phyloP scores from a whole-genome alignment of 2,797 vertebrate genomes.

The Halcyon badia region DNA sequence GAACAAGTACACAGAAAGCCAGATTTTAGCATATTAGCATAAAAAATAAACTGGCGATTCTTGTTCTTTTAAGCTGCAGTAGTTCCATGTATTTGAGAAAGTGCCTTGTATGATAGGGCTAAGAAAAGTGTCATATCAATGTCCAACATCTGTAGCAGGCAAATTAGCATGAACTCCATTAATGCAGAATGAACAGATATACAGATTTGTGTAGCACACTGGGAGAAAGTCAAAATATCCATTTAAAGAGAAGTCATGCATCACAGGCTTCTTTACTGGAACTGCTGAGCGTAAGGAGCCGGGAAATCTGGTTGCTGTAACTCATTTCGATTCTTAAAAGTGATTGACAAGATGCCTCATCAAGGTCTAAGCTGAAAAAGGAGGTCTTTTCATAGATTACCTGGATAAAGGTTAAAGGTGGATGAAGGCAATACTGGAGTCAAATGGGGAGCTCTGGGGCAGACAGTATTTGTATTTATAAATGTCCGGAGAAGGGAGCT shows the following conservation, averaged over 20 bases:
- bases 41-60: neutral
- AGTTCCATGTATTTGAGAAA: neutral
- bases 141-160: neutral
- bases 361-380: neutral
- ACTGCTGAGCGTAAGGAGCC: neutral
- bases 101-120: neutral
- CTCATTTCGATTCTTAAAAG: neutral
- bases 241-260: neutral
- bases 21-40: neutral
- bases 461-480: fast-evolving
- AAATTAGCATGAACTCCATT: neutral
- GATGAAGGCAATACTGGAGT: neutral
- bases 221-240: neutral
- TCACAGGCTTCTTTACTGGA: neutral
- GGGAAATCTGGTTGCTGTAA: neutral
- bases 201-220: neutral
- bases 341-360: neutral
- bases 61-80: neutral
- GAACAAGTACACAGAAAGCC: neutral
- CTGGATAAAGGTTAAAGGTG: neutral
- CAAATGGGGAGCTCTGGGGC: neutral
- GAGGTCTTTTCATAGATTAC: no score
- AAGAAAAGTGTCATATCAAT: neutral
- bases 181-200: neutral
- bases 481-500: neutral